A percentile compares a stretch with the other conserved stretches of the same genome.
Evolutionary conservation across 2,797 vertebrate genomes (phyloP).

Genomic region (Florisuga fusca): DNA sequence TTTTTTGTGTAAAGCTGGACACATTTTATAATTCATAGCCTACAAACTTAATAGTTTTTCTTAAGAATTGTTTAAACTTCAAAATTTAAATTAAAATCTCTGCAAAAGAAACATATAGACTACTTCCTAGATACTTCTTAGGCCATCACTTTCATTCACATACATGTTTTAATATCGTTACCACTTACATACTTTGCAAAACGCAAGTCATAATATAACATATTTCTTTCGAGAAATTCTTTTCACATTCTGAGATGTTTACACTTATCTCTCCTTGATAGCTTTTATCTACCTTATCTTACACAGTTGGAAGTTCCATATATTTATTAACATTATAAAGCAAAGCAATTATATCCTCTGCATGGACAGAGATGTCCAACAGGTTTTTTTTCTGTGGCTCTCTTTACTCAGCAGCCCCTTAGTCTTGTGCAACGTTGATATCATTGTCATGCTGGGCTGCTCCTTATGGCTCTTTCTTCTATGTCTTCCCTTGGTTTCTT

Average conservation of each 20-base stretch:
- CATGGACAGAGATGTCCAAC: background rate
- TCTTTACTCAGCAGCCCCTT: background rate
- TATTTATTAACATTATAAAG: background rate
- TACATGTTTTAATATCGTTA: background rate
- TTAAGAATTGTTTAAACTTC: background rate
- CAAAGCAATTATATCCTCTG: accelerated
- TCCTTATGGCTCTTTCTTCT: background rate
- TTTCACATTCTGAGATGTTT: background rate
- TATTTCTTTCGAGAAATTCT: background rate
- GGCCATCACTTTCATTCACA: background rate
- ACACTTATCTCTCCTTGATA: background rate
- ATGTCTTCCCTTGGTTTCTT: background rate
- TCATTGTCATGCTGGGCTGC: accelerated
- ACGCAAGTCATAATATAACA: background rate
- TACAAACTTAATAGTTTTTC: background rate
- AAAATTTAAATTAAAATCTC: background rate
- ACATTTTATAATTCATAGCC: background rate
- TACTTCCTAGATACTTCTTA: background rate
- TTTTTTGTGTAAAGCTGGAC: background rate
- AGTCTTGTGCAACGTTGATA: background rate
- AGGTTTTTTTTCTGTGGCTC: background rate
- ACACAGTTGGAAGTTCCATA: background rate
- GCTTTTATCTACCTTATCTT: accelerated
- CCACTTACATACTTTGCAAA: background rate
- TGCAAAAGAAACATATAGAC: background rate